Percentiles rank a stretch among this genome's conserved stretches.
These are phyloP conservation scores for Cardiocondyla obscurior DNA, from an alignment of 1,140 invertebrate species.

Conservation along the genomic window DNA sequence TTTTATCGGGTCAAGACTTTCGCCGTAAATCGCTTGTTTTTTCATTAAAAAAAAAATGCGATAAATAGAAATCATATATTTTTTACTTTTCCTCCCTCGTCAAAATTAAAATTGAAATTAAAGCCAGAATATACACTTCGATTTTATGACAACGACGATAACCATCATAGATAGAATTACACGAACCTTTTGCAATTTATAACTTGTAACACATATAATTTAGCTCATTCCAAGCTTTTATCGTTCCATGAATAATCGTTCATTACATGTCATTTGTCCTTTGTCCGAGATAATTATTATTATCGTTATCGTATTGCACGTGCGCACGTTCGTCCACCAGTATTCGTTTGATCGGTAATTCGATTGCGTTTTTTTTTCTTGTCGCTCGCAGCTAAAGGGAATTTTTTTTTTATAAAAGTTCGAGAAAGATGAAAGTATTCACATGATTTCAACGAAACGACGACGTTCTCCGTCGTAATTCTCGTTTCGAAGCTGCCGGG, in stretches of 20 bases:
- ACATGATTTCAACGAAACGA: slow-evolving; percentile 53
- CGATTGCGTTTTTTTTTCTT: not conserved
- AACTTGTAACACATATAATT: not conserved
- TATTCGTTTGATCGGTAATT: slow-evolving; percentile 29
- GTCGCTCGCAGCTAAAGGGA: not conserved
- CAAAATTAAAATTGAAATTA: not conserved
- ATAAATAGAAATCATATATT: not conserved
- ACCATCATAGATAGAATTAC: not conserved
- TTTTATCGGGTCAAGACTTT: not conserved
- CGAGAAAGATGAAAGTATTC: not conserved
- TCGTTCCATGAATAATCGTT: slow-evolving; percentile 9
- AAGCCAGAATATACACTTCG: not conserved
- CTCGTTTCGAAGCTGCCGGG: slow-evolving; percentile 58
- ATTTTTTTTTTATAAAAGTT: not conserved
- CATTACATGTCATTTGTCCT: not conserved
- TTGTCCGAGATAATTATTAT: slow-evolving; percentile 12
- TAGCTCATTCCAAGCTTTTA: not conserved
- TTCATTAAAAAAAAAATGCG: not conserved
- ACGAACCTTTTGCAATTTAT: not conserved
- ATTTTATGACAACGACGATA: not conserved
- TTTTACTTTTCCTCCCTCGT: not conserved
- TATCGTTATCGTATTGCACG: not conserved
- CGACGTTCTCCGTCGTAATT: slow-evolving; percentile 64
- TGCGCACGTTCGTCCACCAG: not conserved
- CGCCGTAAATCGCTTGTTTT: not conserved